Evolutionary conservation across 2,113 vertebrate genomes (phyloP).

Genomic region (Gavialis gangeticus): DNA sequence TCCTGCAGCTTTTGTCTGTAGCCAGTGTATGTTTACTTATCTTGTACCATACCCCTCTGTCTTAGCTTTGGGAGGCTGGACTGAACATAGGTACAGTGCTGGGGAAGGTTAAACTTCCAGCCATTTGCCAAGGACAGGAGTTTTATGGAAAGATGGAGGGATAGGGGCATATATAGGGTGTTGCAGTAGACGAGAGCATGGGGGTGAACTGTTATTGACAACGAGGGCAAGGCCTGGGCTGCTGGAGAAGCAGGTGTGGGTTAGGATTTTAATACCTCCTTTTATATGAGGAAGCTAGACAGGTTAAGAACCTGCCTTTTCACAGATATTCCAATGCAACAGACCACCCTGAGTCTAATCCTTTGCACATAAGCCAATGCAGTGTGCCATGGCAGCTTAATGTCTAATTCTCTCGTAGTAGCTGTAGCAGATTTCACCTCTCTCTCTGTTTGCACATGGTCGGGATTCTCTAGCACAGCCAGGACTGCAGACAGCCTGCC

Average conservation of each 20-base stretch:
- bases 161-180: background rate
- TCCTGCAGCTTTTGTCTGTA: background rate
- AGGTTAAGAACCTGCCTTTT: background rate
- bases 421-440: background rate
- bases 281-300: background rate
- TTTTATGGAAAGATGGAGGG: background rate
- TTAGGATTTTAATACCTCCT: background rate
- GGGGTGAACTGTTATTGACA: background rate
- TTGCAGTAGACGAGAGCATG: background rate
- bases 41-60: background rate
- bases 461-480: background rate
- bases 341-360: background rate
- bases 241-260: background rate
- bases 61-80: background rate
- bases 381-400: background rate
- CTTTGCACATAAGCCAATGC: background rate
- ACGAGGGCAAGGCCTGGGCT: background rate
- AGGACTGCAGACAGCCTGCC: background rate
- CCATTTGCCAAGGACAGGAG: too few species aligned
- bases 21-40: background rate
- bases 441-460: background rate
- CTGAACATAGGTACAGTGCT: background rate
- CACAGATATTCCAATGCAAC: background rate
- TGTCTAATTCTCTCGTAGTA: background rate
- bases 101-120: rapidly evolving